Conservation (phyloP, 2,113 vertebrate species). For the Catagonus wagneri region DNA sequence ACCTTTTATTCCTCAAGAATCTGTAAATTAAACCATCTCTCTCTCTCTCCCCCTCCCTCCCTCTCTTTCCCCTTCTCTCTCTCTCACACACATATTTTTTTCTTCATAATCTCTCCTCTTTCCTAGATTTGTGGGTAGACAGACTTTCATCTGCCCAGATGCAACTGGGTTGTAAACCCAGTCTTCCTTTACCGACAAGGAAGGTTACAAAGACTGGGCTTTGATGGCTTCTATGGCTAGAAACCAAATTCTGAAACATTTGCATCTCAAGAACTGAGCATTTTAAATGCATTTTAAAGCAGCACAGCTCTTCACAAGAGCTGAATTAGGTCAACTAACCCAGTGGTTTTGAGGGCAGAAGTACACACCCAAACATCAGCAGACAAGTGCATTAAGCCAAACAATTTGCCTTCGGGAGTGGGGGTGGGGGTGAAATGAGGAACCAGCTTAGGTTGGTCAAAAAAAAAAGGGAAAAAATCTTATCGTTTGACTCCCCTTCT, state of each 20-base stretch:
- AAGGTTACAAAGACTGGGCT: neutral
- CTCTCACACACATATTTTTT: neutral
- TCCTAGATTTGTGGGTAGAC: neutral
- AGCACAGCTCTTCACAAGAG: neutral
- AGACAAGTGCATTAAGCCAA: neutral
- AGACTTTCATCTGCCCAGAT: neutral
- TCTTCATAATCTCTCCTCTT: neutral
- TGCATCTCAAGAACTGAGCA: neutral
- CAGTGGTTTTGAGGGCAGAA: neutral
- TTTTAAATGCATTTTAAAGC: neutral
- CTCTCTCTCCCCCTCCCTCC: too few relatives aligned
- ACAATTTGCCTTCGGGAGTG: neutral
- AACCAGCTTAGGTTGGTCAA: neutral
- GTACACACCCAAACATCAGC: neutral
- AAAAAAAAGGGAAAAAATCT: neutral
- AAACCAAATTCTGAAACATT: slow-evolving; percentile 43
- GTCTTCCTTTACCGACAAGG: neutral
- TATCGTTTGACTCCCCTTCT: neutral
- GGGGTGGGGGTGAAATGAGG: neutral
- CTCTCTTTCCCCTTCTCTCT: too few relatives aligned
- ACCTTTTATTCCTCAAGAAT: neutral
- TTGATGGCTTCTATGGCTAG: neutral
- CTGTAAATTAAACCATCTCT: neutral
- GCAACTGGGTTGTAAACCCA: neutral
- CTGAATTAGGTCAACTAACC: neutral